These are phyloP conservation scores for Latheticus oryzae DNA, from an alignment of 2,888 invertebrate species.

Conservation along the genomic window DNA sequence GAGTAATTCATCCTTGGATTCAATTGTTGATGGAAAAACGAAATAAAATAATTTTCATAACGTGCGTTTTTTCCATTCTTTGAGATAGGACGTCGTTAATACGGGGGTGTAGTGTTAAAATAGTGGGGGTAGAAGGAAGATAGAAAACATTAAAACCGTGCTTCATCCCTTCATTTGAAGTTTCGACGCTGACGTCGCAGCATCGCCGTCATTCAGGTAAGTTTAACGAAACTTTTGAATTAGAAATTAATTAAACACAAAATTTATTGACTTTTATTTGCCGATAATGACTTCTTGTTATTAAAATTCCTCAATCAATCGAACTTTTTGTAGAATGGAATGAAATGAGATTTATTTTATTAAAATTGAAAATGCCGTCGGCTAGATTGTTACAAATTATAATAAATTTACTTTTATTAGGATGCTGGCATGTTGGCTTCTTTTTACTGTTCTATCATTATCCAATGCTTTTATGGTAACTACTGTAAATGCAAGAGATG, in stretches of 20 bases:
- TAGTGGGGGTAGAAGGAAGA: slow-evolving; percentile 55
- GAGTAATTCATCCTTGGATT: slow-evolving; percentile 21
- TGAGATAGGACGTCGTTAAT: slow-evolving; percentile 38
- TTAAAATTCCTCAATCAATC: slow-evolving; percentile 26
- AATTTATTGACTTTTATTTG: slow-evolving; percentile 7
- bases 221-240: slow-evolving; percentile 25
- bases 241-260: slow-evolving; percentile 17
- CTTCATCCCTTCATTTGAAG: slow-evolving; percentile 55
- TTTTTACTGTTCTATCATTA: slow-evolving; percentile 59
- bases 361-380: slow-evolving; percentile 13
- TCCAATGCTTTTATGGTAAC: slow-evolving; percentile 58
- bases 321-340: slow-evolving; percentile 6
- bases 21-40: slow-evolving; percentile 36
- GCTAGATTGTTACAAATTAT: slow-evolving; percentile 3
- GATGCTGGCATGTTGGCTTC: slow-evolving; percentile 64
- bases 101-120: slow-evolving; percentile 52
- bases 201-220: slow-evolving; percentile 53
- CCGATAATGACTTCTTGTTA: slow-evolving; percentile 4
- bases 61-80: slow-evolving; percentile 43
- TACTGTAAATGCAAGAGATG: slow-evolving; percentile 62
- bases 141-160: slow-evolving; percentile 52
- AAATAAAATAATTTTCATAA: slow-evolving; percentile 43
- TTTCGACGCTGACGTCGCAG: slow-evolving; percentile 55
- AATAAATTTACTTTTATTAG: slow-evolving; percentile 50
- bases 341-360: slow-evolving; percentile 1